Conservation (phyloP, 2,113 vertebrate species). For the Atlantisia rogersi region DNA sequence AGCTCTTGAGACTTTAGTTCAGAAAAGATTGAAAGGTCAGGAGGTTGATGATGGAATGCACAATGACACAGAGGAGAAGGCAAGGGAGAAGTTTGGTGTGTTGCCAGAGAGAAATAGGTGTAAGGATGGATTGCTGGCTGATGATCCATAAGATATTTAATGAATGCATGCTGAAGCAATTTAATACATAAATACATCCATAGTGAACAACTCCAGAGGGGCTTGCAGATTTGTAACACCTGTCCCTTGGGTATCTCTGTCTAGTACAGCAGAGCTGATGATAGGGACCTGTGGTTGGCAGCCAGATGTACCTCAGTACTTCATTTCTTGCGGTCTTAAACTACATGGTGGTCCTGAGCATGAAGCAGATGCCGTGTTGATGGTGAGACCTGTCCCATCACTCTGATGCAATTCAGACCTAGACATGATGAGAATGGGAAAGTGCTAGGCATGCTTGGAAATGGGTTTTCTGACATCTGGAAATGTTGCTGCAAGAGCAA, state of each 20-base stretch:
- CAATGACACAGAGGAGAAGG: not conserved
- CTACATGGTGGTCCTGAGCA: not conserved
- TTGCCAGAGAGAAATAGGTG: not conserved
- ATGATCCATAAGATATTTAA: not conserved
- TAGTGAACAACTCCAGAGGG: not conserved
- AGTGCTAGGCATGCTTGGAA: not conserved
- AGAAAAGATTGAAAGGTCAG: not conserved
- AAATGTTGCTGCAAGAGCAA: not conserved
- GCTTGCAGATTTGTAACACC: not conserved
- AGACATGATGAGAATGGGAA: not conserved
- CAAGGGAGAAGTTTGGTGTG: not conserved
- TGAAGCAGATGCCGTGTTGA: rapidly evolving
- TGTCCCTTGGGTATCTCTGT: not conserved
- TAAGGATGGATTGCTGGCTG: not conserved
- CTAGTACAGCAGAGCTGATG: not conserved
- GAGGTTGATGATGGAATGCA: not conserved
- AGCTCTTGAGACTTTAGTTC: not conserved
- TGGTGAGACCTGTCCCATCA: not conserved
- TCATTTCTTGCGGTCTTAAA: not conserved
- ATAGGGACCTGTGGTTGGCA: not conserved
- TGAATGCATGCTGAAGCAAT: not conserved
- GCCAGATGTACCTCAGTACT: not conserved
- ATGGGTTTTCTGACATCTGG: not conserved
- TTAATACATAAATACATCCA: not conserved
- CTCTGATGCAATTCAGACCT: not conserved